Base-by-base conservation (phyloP, 2,797 vertebrate genomes). In the Acipenser ruthenus region DNA sequence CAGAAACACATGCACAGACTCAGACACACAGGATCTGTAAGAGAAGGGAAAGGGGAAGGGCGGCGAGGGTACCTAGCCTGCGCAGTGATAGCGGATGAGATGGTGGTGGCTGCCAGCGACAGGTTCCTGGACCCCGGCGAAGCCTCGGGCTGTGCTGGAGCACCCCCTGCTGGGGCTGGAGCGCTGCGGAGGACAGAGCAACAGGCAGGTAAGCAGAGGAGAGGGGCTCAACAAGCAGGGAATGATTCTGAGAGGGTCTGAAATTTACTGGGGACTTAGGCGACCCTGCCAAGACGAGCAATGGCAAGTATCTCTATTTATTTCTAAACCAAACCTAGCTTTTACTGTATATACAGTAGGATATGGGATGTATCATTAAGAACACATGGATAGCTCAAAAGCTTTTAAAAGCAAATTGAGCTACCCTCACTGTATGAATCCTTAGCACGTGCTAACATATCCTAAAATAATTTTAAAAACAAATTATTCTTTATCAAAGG, bases 61-160 rank as follows among this genome's bases (percentile, higher is more conserved):
- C 48, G 50, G 55, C 68, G 75, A 67, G 70, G 77, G 73, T 87
- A 88, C 86, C 87, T 89, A 89, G 81, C 83, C 81, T 88, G 86
- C 71, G 86, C 75, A 71, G 84, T 83, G 75, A 90, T 72, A 76
- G 86, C 84, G 75, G 84, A 81, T 71, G 83, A 87, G 77, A 88
- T 83, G 78, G 83, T 84, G 69, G 83, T 86, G 71, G 82, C 86
- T 70, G 86, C 86, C 71, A 78, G 63, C 49, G 85, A 85, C 78
- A 87, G 69, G 77, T 83, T 84, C 76, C 78, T 84, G 73, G 82
- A 73, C 71, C 82, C 83, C 69, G 65, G 73, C 65, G 70, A 75
- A 78, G 77, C 61, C 75, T 70, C 77, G 69, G 76, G 70, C 71
- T 79, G 79, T 70, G 77, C 78, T 69, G 80, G 70, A 75, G 75